phyloP scores from a whole-genome alignment of 1,140 invertebrate species.

The Nymphalis io region DNA sequence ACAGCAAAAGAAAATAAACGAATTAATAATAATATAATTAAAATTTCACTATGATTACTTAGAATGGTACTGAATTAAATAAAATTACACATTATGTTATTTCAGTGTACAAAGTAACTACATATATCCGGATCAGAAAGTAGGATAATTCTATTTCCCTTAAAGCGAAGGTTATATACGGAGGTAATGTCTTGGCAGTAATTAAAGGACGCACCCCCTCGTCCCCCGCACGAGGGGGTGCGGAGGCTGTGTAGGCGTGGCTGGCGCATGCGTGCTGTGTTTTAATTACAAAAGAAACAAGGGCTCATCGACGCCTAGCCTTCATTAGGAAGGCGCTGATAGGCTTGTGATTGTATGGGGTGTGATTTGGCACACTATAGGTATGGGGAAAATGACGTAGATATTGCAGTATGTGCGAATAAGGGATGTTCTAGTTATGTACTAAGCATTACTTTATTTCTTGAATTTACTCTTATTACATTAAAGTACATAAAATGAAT shows the following conservation, averaged over 20 bases:
- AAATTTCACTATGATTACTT: neutral
- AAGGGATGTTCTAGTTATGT: neutral
- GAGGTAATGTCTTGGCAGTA: slow-evolving; percentile 78
- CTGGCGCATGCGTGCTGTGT: slow-evolving; percentile 65
- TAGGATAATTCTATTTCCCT: slow-evolving; percentile 40
- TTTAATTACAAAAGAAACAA: slow-evolving; percentile 73
- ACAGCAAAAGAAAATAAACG: neutral
- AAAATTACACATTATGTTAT: neutral
- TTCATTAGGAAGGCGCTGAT: slow-evolving; percentile 64
- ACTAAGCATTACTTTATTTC: neutral
- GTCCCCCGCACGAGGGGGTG: slow-evolving; percentile 43
- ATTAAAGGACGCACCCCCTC: slow-evolving; percentile 72
- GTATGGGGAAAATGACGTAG: slow-evolving; percentile 24
- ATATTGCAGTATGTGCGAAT: neutral
- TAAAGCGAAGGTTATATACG: slow-evolving; percentile 53
- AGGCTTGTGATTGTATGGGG: slow-evolving; percentile 41
- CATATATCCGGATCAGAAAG: slow-evolving; percentile 18
- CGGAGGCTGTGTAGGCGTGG: slow-evolving; percentile 74
- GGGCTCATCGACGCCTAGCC: slow-evolving; percentile 66
- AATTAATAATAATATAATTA: neutral
- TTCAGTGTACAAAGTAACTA: neutral
- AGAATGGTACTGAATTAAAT: neutral
- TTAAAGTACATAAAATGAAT: no score
- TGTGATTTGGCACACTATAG: slow-evolving; percentile 36
- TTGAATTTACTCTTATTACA: no score